phyloP scores from a whole-genome alignment of 2,797 vertebrate species.

The Tinamus major region DNA sequence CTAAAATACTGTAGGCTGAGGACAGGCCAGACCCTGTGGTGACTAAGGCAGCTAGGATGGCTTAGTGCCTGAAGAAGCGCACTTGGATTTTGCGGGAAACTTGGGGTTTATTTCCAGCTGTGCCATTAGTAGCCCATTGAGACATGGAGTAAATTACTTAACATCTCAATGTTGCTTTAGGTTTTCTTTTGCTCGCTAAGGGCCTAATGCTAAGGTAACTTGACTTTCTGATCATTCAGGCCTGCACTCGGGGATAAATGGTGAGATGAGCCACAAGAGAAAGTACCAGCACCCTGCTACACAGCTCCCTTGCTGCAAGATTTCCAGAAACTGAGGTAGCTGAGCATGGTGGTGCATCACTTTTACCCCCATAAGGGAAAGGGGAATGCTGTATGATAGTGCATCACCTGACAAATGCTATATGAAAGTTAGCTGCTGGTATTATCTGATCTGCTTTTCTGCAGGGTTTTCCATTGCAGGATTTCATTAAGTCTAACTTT shows the following conservation, averaged over 20 bases:
- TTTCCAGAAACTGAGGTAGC: neutral
- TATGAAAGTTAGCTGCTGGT: neutral
- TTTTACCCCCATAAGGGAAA: neutral
- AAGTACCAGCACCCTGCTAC: neutral
- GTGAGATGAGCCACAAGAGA: neutral
- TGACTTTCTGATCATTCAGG: neutral
- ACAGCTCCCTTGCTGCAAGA: neutral
- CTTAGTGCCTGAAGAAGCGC: neutral
- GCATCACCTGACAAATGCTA: neutral
- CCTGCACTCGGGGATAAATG: neutral
- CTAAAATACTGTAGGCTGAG: neutral
- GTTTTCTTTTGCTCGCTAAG: neutral
- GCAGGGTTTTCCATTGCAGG: neutral
- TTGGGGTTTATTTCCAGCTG: neutral
- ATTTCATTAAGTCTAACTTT: neutral
- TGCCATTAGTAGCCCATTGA: neutral
- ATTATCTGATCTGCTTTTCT: neutral
- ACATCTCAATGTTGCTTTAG: neutral
- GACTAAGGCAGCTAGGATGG: neutral
- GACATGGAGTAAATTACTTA: neutral
- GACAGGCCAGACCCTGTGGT: neutral
- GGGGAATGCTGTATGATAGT: neutral
- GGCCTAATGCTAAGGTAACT: neutral
- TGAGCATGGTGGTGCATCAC: neutral
- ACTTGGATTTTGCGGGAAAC: fast-evolving